phyloP scores from a whole-genome alignment of 2,888 invertebrate species.

The Sussaba pulchella region DNA sequence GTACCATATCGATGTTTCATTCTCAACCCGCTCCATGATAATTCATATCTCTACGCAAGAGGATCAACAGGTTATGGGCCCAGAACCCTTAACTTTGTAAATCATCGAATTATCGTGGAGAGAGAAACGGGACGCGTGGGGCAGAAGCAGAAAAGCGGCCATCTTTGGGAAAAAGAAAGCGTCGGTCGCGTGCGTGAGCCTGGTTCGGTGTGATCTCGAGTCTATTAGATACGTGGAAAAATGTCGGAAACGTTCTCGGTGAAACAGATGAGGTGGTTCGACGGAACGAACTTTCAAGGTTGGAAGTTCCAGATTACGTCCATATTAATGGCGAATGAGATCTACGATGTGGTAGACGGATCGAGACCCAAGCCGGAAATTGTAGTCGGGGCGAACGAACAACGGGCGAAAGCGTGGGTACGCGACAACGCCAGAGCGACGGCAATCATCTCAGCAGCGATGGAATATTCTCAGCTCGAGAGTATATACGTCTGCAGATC shows the following conservation, averaged over 20 bases:
- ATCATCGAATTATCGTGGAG: background rate
- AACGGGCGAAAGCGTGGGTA: conserved; percentile 46
- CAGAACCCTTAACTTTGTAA: conserved; percentile 11
- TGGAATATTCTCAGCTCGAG: conserved; percentile 47
- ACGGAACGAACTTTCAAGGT: conserved; percentile 45
- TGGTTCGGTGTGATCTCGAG: too few relatives aligned
- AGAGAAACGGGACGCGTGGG: background rate
- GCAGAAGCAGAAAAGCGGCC: background rate
- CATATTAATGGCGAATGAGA: conserved; percentile 51
- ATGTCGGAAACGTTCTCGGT: conserved; percentile 20
- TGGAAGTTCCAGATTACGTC: conserved; percentile 65
- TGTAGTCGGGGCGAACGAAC: conserved; percentile 22
- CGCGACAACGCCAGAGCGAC: conserved; percentile 63
- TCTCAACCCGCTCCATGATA: too few relatives aligned
- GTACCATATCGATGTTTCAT: too few relatives aligned
- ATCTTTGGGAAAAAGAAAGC: too few relatives aligned
- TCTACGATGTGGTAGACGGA: conserved; percentile 61
- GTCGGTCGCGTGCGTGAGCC: too few relatives aligned
- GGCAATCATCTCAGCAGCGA: conserved; percentile 57
- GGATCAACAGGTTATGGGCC: conserved; percentile 57
- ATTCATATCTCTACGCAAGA: too few relatives aligned
- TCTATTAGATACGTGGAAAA: too few relatives aligned
- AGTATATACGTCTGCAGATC: conserved; percentile 66
- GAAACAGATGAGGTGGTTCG: conserved; percentile 39
- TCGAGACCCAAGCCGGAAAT: conserved; percentile 29